Evolutionary conservation across 1,140 invertebrate genomes (phyloP).

Genomic region (Acyrthosiphon pisum): DNA sequence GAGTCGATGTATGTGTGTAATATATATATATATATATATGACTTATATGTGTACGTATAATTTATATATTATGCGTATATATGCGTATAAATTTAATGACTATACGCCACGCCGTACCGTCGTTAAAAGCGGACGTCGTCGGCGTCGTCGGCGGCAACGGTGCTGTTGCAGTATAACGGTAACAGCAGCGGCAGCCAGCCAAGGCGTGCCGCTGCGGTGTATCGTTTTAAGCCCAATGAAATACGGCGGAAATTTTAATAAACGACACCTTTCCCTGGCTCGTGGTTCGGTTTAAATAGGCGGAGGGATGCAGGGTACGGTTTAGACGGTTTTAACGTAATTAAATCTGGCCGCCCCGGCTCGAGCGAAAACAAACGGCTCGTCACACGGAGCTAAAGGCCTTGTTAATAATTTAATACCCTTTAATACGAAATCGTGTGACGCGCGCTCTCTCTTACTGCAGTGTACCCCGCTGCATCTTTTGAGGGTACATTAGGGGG

Average conservation of each 20-base stretch:
- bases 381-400: constrained; percentile 52
- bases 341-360: constrained; percentile 46
- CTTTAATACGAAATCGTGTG: constrained; percentile 53
- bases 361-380: constrained; percentile 53
- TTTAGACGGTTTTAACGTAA: constrained; percentile 54
- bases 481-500: background rate
- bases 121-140: constrained; percentile 34
- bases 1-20: background rate
- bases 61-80: background rate
- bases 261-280: constrained; percentile 43
- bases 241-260: constrained; percentile 53
- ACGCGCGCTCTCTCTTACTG: background rate
- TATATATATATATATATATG: background rate
- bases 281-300: background rate
- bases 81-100: constrained; percentile 29
- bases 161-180: background rate
- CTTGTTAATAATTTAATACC: constrained; percentile 57
- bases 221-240: constrained; percentile 41
- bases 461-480: background rate
- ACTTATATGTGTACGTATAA: background rate
- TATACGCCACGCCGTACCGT: background rate
- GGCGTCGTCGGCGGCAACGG: background rate
- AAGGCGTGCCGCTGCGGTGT: constrained; percentile 45
- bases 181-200: constrained; percentile 21
- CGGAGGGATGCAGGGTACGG: background rate